phyloP scores from a whole-genome alignment of 2,113 vertebrate genomes.

The human region GRCh38 chr1:56646001-56646500 shows the following conservation, averaged over 20 bases:
- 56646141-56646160: background rate
- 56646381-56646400: background rate
- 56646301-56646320: background rate
- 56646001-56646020: background rate
- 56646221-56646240: background rate
- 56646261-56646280: background rate
- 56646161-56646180: background rate
- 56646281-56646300: background rate
- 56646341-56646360: background rate
- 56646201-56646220: background rate
- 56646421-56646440: background rate
- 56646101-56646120: background rate
- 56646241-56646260: background rate
- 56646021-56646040: conserved; percentile 57
- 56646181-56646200: background rate
- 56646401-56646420: background rate
- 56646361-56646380: background rate
- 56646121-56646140: background rate
- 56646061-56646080: conserved; percentile 30
- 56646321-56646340: too few relatives aligned
- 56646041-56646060: conserved; percentile 26
- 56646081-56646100: conserved; percentile 9
- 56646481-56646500: background rate
- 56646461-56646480: conserved; percentile 7
- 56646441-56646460: background rate